phyloP scores from a whole-genome alignment of 2,797 vertebrate species.

The Leptoclinus maculatus region DNA sequence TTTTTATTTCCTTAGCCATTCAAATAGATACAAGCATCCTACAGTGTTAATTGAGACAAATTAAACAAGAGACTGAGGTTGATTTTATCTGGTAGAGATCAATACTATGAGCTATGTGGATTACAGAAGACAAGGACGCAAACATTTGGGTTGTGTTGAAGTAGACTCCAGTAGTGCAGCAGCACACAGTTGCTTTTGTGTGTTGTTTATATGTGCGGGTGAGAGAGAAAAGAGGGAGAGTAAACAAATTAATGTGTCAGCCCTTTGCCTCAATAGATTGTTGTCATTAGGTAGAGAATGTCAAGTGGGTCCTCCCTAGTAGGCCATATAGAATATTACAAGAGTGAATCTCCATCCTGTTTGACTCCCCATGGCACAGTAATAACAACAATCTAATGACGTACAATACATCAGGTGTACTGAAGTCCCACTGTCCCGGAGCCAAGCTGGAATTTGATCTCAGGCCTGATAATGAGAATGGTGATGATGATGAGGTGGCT shows the following conservation, averaged over 20 bases:
- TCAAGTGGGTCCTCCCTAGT: conserved; percentile 72
- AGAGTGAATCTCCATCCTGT: conserved; percentile 77
- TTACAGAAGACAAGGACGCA: conserved; percentile 45
- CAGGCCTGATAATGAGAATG: conserved; percentile 79
- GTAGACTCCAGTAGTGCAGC: conserved; percentile 14
- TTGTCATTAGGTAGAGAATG: conserved; percentile 81
- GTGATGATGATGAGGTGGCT: conserved; percentile 81
- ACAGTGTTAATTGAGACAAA: conserved; percentile 64
- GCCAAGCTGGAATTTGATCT: conserved; percentile 78
- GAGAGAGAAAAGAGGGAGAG: conserved; percentile 42
- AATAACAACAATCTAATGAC: conserved; percentile 84
- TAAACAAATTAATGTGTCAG: conserved; percentile 75
- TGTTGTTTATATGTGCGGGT: conserved; percentile 36
- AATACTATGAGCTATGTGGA: conserved; percentile 53
- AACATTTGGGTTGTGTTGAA: conserved; percentile 50
- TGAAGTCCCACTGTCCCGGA: conserved; percentile 75
- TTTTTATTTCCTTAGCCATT: conserved; percentile 45
- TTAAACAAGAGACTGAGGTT: conserved; percentile 54
- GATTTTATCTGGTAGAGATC: conserved; percentile 68
- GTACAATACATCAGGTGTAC: conserved; percentile 79
- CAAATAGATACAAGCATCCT: conserved; percentile 34
- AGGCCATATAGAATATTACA: conserved; percentile 75
- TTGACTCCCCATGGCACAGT: conserved; percentile 80
- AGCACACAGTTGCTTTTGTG: conserved; percentile 13
- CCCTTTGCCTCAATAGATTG: conserved; percentile 76